Evolutionary conservation across 2,113 vertebrate species (phyloP).

Genomic region (Toxotes jaculatrix): DNA sequence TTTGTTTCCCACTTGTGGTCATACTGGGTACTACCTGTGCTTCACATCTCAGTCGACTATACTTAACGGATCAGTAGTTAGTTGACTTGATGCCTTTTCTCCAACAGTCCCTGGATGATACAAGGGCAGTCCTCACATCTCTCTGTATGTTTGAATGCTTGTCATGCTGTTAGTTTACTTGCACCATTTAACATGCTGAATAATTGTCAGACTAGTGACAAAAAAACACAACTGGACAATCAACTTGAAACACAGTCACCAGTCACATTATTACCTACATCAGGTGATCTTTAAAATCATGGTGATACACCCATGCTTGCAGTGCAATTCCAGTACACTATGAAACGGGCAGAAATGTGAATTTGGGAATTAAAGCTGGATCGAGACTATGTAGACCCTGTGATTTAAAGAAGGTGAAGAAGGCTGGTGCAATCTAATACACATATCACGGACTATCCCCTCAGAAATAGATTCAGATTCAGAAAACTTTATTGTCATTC

Average conservation of each 20-base stretch:
- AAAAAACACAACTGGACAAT: neutral
- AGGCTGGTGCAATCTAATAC: neutral
- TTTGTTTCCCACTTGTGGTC: conserved; percentile 49
- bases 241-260: neutral
- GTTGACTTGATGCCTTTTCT: neutral
- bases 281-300: neutral
- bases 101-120: neutral
- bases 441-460: neutral
- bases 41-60: neutral
- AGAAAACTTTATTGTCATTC: too few species aligned
- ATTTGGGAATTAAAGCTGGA: neutral
- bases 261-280: neutral
- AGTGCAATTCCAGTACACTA: neutral
- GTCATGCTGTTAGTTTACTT: neutral
- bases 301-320: neutral
- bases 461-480: neutral
- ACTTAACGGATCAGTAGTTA: too few species aligned
- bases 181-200: neutral
- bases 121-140: neutral
- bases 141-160: neutral
- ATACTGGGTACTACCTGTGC: neutral
- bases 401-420: neutral
- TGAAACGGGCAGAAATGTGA: neutral
- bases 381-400: neutral
- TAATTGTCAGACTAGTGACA: neutral